Evolutionary conservation across 2,888 invertebrate species (phyloP).

Genomic region (Pammene aurita): DNA sequence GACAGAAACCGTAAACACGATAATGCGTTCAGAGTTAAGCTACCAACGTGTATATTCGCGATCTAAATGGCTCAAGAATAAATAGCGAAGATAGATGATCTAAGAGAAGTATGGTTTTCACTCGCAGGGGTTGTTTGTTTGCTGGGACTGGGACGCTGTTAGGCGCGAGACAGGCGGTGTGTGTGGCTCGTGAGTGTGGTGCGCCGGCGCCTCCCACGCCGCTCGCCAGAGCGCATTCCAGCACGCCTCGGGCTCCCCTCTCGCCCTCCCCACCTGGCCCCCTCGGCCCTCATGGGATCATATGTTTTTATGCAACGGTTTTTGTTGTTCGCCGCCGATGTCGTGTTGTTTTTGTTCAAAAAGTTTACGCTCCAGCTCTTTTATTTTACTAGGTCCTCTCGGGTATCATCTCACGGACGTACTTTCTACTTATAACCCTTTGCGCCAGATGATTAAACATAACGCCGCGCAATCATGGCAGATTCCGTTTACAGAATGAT

Average conservation of each 20-base stretch:
- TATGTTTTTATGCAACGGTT: slow-evolving; percentile 84
- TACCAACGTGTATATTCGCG: neutral
- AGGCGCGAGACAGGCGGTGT: slow-evolving; percentile 53
- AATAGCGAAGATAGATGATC: neutral
- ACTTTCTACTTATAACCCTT: slow-evolving; percentile 9
- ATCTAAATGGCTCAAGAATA: neutral
- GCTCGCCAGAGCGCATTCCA: slow-evolving; percentile 82
- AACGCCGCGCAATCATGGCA: slow-evolving; percentile 1
- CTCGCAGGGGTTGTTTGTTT: slow-evolving; percentile 25
- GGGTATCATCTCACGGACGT: slow-evolving; percentile 64
- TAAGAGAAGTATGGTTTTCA: neutral
- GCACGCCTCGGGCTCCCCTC: slow-evolving; percentile 75
- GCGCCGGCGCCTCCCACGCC: slow-evolving; percentile 79
- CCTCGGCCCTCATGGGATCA: slow-evolving; percentile 80
- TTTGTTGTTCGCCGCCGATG: slow-evolving; percentile 82
- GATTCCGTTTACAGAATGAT: slow-evolving; percentile 28
- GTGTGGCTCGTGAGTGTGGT: slow-evolving; percentile 68
- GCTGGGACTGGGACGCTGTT: slow-evolving; percentile 43
- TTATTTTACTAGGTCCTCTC: slow-evolving; percentile 69
- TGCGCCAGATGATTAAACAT: slow-evolving; percentile 17
- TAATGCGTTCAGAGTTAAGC: neutral
- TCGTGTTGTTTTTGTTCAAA: slow-evolving; percentile 73
- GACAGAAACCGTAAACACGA: neutral
- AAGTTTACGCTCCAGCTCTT: slow-evolving; percentile 79
- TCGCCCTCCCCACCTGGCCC: slow-evolving; percentile 50